These are phyloP conservation scores for Cynaeus angustus DNA, from an alignment of 2,888 invertebrate species.

Conservation along the genomic window DNA sequence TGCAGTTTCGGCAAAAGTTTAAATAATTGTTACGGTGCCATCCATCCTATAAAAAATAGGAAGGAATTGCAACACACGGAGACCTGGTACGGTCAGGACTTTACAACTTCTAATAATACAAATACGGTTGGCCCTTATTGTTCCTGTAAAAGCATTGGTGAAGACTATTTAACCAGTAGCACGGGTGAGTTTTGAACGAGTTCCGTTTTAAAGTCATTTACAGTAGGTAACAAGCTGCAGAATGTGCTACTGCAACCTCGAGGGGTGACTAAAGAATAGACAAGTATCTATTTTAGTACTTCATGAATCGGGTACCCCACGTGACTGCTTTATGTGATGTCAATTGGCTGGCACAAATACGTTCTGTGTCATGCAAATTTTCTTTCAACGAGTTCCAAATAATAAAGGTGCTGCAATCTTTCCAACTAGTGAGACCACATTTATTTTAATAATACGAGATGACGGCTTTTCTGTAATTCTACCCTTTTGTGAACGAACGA, in stretches of 20 bases:
- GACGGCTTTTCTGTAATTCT: conserved; percentile 7
- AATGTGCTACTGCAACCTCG: conserved; percentile 59
- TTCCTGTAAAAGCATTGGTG: conserved; percentile 43
- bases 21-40: conserved; percentile 26
- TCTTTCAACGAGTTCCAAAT: conserved; percentile 65
- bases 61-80: conserved; percentile 21
- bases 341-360: conserved; percentile 73
- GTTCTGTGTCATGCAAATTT: conserved; percentile 71
- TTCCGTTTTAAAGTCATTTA: conserved; percentile 52
- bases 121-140: conserved; percentile 47
- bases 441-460: conserved; percentile 39
- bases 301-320: conserved; percentile 70
- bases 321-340: conserved; percentile 71
- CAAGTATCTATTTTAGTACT: conserved; percentile 71
- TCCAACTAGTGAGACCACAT: conserved; percentile 52
- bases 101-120: conserved; percentile 47
- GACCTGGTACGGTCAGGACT: conserved; percentile 31
- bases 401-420: conserved; percentile 52
- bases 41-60: conserved; percentile 16
- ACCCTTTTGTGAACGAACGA: neutral
- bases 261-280: conserved; percentile 65
- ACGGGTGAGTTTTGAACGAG: conserved; percentile 37
- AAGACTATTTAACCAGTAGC: conserved; percentile 51
- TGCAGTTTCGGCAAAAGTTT: neutral
- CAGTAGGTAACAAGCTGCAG: conserved; percentile 46